phyloP scores from a whole-genome alignment of 1,140 invertebrate genomes.

The Euschistus heros region DNA sequence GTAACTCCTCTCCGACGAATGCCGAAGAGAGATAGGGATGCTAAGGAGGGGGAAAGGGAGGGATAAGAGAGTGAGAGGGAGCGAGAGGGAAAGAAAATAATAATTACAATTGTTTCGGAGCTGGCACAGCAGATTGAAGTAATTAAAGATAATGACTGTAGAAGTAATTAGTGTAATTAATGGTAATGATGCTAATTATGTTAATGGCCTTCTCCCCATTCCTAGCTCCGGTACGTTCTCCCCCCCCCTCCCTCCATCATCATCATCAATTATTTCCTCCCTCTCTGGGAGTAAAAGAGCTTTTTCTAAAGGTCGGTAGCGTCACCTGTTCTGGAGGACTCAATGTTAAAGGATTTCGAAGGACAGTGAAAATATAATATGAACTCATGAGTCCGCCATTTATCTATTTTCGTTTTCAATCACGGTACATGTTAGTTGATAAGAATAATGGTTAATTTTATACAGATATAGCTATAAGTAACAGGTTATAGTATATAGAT shows the following conservation, averaged over 20 bases:
- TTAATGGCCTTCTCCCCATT: conserved; percentile 25
- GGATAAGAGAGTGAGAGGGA: conserved; percentile 10
- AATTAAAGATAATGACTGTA: conserved; percentile 30
- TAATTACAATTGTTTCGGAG: conserved; percentile 22
- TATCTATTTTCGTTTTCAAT: too few relatives aligned
- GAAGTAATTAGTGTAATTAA: conserved; percentile 31
- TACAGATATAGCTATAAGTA: too few relatives aligned
- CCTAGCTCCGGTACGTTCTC: background rate
- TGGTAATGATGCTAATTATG: conserved; percentile 31
- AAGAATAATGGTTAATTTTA: too few relatives aligned
- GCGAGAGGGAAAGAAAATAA: conserved; percentile 26
- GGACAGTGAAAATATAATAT: too few relatives aligned
- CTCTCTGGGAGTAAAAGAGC: conserved; percentile 1
- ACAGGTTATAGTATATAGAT: too few relatives aligned
- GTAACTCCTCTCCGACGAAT: too few relatives aligned
- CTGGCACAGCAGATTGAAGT: conserved; percentile 28
- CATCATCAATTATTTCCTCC: conserved; percentile 11
- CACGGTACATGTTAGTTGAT: too few relatives aligned
- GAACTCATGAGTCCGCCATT: too few relatives aligned
- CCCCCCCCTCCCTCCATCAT: conserved; percentile 16
- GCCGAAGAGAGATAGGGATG: background rate
- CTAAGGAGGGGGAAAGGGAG: background rate
- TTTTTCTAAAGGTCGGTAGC: conserved; percentile 2
- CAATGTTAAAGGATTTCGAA: too few relatives aligned
- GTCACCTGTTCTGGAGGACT: background rate